phyloP scores from a whole-genome alignment of 2,113 vertebrate species.

The Okapia johnstoni region DNA sequence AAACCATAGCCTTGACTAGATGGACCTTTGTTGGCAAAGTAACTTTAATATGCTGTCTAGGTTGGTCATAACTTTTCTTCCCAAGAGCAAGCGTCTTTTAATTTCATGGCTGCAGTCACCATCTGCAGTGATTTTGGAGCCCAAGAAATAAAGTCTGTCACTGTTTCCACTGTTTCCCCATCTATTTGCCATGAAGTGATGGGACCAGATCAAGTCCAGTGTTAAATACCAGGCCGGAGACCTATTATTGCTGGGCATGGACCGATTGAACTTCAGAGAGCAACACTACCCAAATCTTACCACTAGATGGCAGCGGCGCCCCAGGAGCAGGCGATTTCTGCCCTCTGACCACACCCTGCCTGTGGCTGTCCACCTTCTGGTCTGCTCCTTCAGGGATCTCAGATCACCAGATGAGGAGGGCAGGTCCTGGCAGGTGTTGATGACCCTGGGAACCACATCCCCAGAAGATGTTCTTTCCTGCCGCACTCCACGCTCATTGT shows the following conservation, averaged over 20 bases:
- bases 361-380: background rate
- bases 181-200: background rate
- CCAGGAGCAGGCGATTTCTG: background rate
- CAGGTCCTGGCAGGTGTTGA: background rate
- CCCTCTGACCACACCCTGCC: background rate
- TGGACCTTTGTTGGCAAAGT: background rate
- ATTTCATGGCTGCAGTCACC: background rate
- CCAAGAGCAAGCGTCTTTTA: background rate
- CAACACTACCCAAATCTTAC: fast-evolving
- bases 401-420: fast-evolving
- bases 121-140: background rate
- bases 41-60: background rate
- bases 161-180: background rate
- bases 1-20: background rate
- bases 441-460: background rate
- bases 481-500: background rate
- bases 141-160: background rate
- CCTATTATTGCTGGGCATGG: fast-evolving
- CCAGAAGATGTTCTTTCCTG: background rate
- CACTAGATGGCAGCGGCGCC: conserved; percentile 55
- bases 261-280: background rate
- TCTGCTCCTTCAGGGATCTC: background rate
- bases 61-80: background rate
- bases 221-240: background rate
- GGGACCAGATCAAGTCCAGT: background rate